These are phyloP conservation scores for Anoura caudifer DNA, from an alignment of 2,113 vertebrate species.

Conservation along the genomic window DNA sequence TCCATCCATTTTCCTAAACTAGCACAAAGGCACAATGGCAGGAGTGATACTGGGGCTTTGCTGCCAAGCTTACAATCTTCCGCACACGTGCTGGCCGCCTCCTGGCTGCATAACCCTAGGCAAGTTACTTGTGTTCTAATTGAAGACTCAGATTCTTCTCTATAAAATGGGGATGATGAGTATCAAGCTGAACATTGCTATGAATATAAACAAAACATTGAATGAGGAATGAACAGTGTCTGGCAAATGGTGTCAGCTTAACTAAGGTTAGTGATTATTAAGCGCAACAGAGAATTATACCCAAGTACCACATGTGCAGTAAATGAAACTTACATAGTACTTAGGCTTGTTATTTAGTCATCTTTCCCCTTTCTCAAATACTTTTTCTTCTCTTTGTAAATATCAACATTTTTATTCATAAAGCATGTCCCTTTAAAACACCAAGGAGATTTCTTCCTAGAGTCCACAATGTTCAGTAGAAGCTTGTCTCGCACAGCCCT, in stretches of 20 bases:
- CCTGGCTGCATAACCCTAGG: not conserved
- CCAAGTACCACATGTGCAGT: not conserved
- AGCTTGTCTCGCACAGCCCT: not conserved
- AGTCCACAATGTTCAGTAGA: not conserved
- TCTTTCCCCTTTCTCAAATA: not conserved
- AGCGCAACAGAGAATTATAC: not conserved
- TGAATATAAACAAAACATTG: not conserved
- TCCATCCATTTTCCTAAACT: not conserved
- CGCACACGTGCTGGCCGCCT: fast-evolving
- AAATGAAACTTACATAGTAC: not conserved
- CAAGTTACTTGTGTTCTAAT: not conserved
- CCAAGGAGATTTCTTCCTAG: not conserved
- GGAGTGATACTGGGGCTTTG: not conserved
- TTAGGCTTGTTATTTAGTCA: not conserved
- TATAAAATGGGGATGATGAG: not conserved
- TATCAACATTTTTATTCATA: not conserved
- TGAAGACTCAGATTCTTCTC: not conserved
- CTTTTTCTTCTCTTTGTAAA: not conserved
- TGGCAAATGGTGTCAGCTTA: not conserved
- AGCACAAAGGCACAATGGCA: not conserved
- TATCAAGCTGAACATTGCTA: not conserved
- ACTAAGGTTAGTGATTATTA: not conserved
- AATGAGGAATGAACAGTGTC: not conserved
- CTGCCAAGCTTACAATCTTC: not conserved
- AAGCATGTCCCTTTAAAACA: not conserved